phyloP scores from a whole-genome alignment of 2,113 vertebrate genomes.

The Oenanthe oenanthe region DNA sequence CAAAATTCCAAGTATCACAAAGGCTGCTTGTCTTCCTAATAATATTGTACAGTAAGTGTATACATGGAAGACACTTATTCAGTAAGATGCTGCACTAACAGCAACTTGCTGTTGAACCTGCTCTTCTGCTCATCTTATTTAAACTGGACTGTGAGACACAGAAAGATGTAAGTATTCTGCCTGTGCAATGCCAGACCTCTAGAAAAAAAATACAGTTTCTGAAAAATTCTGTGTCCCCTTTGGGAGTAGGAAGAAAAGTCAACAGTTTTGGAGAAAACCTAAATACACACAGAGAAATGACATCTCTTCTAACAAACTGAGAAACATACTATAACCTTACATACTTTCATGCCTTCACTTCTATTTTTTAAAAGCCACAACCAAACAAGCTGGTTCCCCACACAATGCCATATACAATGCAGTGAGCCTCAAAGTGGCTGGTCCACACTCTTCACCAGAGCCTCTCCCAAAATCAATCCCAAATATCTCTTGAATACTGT shows the following conservation, averaged over 20 bases:
- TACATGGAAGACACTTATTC: neutral
- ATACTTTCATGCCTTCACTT: neutral
- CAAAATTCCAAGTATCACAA: neutral
- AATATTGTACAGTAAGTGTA: neutral
- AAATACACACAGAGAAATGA: neutral
- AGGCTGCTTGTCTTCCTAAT: neutral
- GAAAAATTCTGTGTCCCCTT: neutral
- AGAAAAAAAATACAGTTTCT: neutral
- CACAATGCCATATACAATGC: fast-evolving
- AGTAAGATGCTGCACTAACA: neutral
- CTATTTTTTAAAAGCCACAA: neutral
- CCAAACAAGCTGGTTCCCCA: neutral
- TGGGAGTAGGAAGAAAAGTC: neutral
- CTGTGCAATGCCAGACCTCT: neutral
- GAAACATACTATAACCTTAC: neutral
- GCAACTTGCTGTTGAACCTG: neutral
- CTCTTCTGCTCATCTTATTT: neutral
- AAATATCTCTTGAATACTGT: neutral
- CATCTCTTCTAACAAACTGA: neutral
- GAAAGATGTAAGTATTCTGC: neutral
- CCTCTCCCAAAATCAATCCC: neutral
- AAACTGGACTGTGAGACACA: neutral
- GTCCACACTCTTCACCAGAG: neutral
- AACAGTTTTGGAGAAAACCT: neutral
- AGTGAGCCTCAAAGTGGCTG: neutral